Conservation (phyloP, 1,140 invertebrate species). For the Papilio xuthus region DNA sequence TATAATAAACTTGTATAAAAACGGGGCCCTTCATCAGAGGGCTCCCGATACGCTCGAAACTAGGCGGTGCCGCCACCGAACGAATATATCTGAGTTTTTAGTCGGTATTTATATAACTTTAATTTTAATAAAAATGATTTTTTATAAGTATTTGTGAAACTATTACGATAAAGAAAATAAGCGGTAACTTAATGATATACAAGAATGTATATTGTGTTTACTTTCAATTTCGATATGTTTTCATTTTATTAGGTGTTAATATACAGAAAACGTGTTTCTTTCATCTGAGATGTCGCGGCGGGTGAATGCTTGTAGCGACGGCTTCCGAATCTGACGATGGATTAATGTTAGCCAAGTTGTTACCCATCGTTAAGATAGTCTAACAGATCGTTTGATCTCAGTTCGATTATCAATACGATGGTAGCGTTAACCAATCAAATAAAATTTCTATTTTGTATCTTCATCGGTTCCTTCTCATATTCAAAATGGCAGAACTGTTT, state of each 20-base stretch:
- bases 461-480: no score
- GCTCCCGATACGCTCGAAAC: no score
- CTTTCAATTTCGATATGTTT: slow-evolving; percentile 3
- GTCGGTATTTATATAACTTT: no score
- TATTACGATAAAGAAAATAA: not conserved
- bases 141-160: not conserved
- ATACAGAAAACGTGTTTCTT: slow-evolving; percentile 26
- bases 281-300: not conserved
- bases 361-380: not conserved
- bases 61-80: no score
- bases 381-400: not conserved
- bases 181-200: slow-evolving; percentile 1
- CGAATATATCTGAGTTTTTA: no score
- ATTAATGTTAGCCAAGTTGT: not conserved
- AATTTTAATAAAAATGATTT: no score
- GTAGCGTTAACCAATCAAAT: no score
- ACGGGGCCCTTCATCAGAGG: no score
- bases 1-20: no score
- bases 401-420: no score
- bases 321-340: slow-evolving; percentile 12
- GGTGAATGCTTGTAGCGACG: slow-evolving; percentile 8
- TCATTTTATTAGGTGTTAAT: slow-evolving; percentile 18
- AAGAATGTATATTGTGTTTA: not conserved
- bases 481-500: no score
- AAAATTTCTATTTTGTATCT: no score